Evolutionary conservation across 2,113 vertebrate genomes (phyloP).

Genomic region (Paracanthobrama guichenoti): DNA sequence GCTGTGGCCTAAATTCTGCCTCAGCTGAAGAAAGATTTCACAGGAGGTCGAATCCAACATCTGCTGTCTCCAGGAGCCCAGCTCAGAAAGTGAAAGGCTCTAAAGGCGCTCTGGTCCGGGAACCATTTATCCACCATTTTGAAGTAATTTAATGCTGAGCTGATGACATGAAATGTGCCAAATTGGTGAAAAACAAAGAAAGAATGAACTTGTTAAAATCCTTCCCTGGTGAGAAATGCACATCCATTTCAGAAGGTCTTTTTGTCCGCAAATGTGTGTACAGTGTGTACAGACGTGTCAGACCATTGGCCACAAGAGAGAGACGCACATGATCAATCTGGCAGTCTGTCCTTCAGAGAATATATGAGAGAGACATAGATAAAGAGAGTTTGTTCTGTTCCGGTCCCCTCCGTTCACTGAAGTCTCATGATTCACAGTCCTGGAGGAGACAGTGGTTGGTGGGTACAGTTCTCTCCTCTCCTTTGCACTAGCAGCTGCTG

Average conservation of each 20-base stretch:
- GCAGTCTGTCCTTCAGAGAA: constrained; percentile 22
- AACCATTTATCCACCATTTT: constrained; percentile 35
- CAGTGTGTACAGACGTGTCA: background rate
- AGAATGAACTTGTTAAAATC: constrained; percentile 39
- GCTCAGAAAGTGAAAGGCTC: background rate
- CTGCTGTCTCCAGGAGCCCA: constrained; percentile 27
- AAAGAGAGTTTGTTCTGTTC: constrained; percentile 30
- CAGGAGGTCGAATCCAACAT: constrained; percentile 43
- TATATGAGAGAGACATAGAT: constrained; percentile 22
- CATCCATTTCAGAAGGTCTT: constrained; percentile 16
- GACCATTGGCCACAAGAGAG: background rate
- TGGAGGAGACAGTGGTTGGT: constrained; percentile 31
- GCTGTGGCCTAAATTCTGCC: constrained; percentile 24
- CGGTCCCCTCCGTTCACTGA: constrained; percentile 36
- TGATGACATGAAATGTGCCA: constrained; percentile 8
- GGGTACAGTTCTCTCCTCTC: constrained; percentile 43
- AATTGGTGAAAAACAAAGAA: background rate
- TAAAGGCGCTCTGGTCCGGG: background rate
- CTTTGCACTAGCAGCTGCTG: constrained; percentile 33
- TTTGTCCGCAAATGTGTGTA: background rate
- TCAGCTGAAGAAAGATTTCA: constrained; percentile 26
- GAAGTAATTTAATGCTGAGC: constrained; percentile 23
- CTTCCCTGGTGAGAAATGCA: constrained; percentile 21
- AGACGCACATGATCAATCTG: background rate
- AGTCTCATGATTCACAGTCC: constrained; percentile 49